A percentile compares a stretch with the other conserved stretches of the same genome.
phyloP scores from a whole-genome alignment of 2,888 invertebrate genomes.

The Aleiodes testaceus region DNA sequence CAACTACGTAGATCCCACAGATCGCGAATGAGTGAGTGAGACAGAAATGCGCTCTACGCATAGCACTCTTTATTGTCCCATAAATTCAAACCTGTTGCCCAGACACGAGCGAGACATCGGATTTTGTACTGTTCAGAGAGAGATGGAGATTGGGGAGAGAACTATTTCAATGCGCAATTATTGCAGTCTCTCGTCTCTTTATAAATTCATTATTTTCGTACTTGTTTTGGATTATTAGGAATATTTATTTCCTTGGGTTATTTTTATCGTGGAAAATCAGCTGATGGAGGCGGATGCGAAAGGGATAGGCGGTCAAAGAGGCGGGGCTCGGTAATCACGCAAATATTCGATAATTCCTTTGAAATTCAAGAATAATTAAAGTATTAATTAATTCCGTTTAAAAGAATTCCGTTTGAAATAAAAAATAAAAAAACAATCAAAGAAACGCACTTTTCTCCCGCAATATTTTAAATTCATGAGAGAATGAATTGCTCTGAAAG shows the following conservation, averaged over 20 bases:
- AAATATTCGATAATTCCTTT: conserved; percentile 38
- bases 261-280: conserved; percentile 8
- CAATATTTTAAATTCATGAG: conserved; percentile 9
- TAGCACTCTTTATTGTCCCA: conserved; percentile 72
- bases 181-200: too few species aligned
- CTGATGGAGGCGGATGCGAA: conserved; percentile 44
- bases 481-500: background rate
- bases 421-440: background rate
- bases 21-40: conserved; percentile 52
- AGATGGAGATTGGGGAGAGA: conserved; percentile 43
- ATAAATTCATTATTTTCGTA: too few species aligned
- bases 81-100: conserved; percentile 73
- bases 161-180: conserved; percentile 1
- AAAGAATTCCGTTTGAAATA: background rate
- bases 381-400: background rate
- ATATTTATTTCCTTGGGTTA: background rate
- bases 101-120: conserved; percentile 57
- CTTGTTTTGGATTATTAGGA: background rate
- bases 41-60: conserved; percentile 69
- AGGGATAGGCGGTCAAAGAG: conserved; percentile 66
- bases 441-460: background rate
- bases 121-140: conserved; percentile 41
- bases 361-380: background rate
- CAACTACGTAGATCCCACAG: conserved; percentile 44
- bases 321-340: conserved; percentile 64